Conservation (phyloP, 2,113 vertebrate species). For the Apodemus speciosus region DNA sequence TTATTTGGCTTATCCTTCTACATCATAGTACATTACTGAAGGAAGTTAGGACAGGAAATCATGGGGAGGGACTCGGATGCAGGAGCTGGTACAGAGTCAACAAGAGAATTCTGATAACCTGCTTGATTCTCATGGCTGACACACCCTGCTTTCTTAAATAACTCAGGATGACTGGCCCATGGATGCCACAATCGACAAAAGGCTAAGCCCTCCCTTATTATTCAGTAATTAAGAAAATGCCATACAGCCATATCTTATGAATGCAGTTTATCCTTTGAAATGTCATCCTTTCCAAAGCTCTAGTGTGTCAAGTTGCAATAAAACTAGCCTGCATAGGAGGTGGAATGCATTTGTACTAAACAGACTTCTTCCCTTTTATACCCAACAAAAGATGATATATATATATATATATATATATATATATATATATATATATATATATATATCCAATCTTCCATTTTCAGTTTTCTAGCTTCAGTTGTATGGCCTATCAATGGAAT, state of each 20-base stretch:
- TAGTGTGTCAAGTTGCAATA: neutral
- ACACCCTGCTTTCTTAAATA: neutral
- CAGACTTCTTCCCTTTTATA: neutral
- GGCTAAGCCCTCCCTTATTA: neutral
- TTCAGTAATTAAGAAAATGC: neutral
- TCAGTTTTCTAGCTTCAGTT: neutral
- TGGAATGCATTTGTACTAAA: neutral
- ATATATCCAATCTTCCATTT: neutral
- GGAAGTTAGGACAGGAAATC: neutral
- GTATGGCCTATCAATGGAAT: neutral
- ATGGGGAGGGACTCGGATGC: neutral
- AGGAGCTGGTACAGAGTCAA: neutral
- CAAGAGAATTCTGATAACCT: neutral
- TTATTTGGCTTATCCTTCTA: too few species aligned
- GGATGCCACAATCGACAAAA: neutral
- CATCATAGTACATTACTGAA: too few species aligned
- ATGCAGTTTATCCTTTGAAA: neutral
- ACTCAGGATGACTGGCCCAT: neutral
- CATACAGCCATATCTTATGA: neutral
- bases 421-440: neutral
- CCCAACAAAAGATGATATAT: neutral
- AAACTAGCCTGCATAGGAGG: neutral
- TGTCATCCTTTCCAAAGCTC: neutral
- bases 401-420: neutral
- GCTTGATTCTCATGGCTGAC: neutral